These are phyloP conservation scores for Euglossa dilemma DNA, from an alignment of 1,140 invertebrate genomes.

Conservation along the genomic window DNA sequence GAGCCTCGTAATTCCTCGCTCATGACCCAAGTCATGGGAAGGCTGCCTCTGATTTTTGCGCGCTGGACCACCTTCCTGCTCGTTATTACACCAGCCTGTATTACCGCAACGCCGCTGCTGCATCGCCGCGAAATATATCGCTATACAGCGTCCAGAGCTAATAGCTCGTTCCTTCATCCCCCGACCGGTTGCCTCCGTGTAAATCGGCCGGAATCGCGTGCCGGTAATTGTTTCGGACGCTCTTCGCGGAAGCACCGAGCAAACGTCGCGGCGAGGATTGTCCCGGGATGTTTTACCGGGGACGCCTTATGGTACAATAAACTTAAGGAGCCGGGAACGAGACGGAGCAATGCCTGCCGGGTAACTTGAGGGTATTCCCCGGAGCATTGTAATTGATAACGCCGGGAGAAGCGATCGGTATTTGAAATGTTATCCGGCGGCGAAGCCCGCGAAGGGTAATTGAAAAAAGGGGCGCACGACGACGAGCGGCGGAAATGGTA, in stretches of 20 bases:
- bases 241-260: background rate
- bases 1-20: no score
- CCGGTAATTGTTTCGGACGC: conserved; percentile 11
- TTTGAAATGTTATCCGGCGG: conserved; percentile 48
- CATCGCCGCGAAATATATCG: background rate
- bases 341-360: background rate
- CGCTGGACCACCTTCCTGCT: background rate
- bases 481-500: conserved; percentile 31
- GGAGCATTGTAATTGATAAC: conserved; percentile 43
- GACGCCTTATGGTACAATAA: background rate
- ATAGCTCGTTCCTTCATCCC: background rate
- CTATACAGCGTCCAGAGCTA: background rate
- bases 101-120: background rate
- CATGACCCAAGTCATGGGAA: no score
- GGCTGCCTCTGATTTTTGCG: no score
- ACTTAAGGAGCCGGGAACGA: background rate
- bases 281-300: background rate
- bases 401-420: conserved; percentile 16
- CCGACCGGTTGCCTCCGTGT: background rate
- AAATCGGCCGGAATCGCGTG: background rate
- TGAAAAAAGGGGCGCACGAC: conserved; percentile 36
- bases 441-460: conserved; percentile 38
- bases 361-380: conserved; percentile 37
- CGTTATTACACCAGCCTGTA: background rate
- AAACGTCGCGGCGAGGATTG: background rate